A percentile compares a stretch with the other conserved stretches of the same genome.
These are phyloP conservation scores for Dicranocentrus wangi DNA, from an alignment of 2,888 invertebrate genomes.

Conservation along the genomic window DNA sequence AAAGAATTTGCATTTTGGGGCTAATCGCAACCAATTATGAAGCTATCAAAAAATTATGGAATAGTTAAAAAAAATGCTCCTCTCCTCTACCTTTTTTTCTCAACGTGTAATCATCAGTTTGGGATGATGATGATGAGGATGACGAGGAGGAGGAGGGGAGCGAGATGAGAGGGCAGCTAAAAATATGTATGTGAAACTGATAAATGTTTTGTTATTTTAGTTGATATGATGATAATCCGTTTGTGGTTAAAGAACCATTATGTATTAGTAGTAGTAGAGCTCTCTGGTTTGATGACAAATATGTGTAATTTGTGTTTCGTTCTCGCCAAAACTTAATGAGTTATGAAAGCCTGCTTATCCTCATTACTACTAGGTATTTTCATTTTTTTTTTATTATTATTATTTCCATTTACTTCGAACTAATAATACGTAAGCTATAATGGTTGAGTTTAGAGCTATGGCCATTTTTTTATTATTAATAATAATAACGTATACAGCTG, in stretches of 20 bases:
- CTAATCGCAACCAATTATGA: conserved; percentile 44
- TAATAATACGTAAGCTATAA: conserved; percentile 8
- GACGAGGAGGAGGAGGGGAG: too few species aligned
- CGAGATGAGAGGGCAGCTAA: too few species aligned
- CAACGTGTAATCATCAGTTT: not conserved
- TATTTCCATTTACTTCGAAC: conserved; percentile 13
- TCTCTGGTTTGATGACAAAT: not conserved
- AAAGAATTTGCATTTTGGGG: conserved; percentile 37
- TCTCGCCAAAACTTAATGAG: conserved; percentile 58
- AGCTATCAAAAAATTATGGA: conserved; percentile 16
- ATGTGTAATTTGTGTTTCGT: conserved; percentile 13
- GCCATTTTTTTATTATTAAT: conserved; percentile 34
- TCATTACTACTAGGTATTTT: conserved; percentile 16
- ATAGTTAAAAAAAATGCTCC: not conserved
- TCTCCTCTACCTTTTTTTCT: not conserved
- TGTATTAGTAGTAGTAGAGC: not conserved
- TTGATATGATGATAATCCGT: conserved; percentile 25
- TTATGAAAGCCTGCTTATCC: conserved; percentile 52
- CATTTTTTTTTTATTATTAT: not conserved
- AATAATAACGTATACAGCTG: too few species aligned
- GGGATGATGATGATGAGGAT: too few species aligned
- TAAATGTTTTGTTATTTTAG: conserved; percentile 19
- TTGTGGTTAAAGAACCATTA: conserved; percentile 26
- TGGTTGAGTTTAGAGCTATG: conserved; percentile 22
- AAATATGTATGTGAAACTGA: too few species aligned